phyloP scores from a whole-genome alignment of 2,797 vertebrate species.

The Tangara arthus region DNA sequence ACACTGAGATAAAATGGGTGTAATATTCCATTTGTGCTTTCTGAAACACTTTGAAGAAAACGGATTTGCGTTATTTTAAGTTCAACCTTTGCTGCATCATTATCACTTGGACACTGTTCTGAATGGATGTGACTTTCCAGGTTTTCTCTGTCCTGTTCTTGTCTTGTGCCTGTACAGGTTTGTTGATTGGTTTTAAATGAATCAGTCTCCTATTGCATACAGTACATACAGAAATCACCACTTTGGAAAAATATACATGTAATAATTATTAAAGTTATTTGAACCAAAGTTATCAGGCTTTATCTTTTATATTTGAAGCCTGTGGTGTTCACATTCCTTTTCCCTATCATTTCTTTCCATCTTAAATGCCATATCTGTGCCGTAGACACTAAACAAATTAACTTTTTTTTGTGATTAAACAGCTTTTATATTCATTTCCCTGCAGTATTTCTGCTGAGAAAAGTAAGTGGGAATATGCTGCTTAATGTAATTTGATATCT shows the following conservation, averaged over 20 bases:
- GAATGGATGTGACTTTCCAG: slow-evolving; percentile 45
- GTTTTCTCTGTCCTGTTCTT: slow-evolving; percentile 68
- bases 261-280: slow-evolving; percentile 72
- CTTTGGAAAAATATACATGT: slow-evolving; percentile 54
- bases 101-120: slow-evolving; percentile 35
- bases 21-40: slow-evolving; percentile 49
- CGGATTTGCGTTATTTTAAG: not conserved
- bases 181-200: slow-evolving; percentile 31
- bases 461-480: slow-evolving; percentile 12
- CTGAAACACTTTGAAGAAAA: slow-evolving; percentile 29
- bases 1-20: slow-evolving; percentile 25
- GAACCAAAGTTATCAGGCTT: slow-evolving; percentile 74
- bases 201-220: slow-evolving; percentile 46
- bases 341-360: not conserved
- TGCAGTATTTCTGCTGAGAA: slow-evolving; percentile 34
- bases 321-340: slow-evolving; percentile 57
- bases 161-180: slow-evolving; percentile 80
- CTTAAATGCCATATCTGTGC: not conserved
- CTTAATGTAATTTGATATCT: not conserved
- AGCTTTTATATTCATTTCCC: not conserved
- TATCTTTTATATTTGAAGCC: slow-evolving; percentile 60
- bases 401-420: not conserved
- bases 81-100: slow-evolving; percentile 1
- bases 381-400: not conserved
- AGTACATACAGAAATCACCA: slow-evolving; percentile 24